A percentile compares a stretch with the other conserved stretches of the same genome.
Evolutionary conservation across 2,888 invertebrate species (phyloP).

Genomic region (Glaucopsyche alexis): DNA sequence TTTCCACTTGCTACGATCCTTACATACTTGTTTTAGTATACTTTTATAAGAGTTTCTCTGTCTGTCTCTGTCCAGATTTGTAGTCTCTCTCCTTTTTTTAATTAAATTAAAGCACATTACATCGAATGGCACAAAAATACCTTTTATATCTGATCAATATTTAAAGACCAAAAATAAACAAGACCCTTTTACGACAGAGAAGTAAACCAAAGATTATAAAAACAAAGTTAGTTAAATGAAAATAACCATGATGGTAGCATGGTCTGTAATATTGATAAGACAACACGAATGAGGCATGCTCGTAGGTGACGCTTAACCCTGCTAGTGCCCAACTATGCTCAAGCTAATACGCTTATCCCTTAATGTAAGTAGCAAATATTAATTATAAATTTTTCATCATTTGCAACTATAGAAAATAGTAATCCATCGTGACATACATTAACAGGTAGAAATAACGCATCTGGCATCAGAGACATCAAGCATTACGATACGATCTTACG

Average conservation of each 20-base stretch:
- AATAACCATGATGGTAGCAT: background rate
- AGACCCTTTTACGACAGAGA: too few species aligned
- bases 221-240: background rate
- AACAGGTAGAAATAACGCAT: constrained; percentile 68
- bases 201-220: background rate
- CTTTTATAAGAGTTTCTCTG: too few species aligned
- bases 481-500: constrained; percentile 64
- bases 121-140: background rate
- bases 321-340: constrained; percentile 2
- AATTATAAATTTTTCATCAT: background rate
- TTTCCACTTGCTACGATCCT: too few species aligned
- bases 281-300: constrained; percentile 3
- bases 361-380: constrained; percentile 5
- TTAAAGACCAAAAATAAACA: background rate
- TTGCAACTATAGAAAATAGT: background rate
- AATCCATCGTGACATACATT: constrained; percentile 23
- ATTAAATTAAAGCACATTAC: background rate
- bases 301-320: constrained; percentile 1
- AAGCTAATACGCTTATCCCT: constrained; percentile 5
- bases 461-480: constrained; percentile 64
- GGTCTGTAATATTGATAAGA: background rate
- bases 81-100: background rate
- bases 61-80: background rate
- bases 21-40: too few species aligned
- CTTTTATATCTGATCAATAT: background rate